Evolutionary conservation across 1,140 invertebrate species (phyloP).

Genomic region (Aphelinus atriplicis): DNA sequence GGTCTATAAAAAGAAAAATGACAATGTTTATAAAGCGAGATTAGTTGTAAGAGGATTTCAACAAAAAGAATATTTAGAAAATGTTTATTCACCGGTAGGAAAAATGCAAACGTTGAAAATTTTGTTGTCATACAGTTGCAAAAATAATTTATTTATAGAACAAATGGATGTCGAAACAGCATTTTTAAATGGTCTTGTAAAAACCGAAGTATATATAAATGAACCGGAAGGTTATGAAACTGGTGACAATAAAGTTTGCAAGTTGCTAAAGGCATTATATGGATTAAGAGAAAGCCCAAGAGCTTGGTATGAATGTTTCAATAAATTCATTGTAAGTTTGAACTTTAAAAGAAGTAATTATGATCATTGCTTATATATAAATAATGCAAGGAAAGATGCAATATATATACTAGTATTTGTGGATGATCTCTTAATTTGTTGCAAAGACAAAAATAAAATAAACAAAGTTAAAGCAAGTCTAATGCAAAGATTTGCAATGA

Average conservation of each 20-base stretch:
- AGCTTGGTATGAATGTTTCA: conserved; percentile 7
- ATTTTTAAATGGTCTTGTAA: too few species aligned
- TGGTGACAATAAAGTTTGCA: background rate
- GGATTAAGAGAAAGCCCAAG: conserved; percentile 2
- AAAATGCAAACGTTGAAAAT: conserved; percentile 43
- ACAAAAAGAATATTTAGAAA: conserved; percentile 44
- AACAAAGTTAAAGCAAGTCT: background rate
- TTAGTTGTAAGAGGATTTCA: conserved; percentile 35
- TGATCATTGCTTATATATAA: conserved; percentile 47
- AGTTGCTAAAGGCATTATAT: too few species aligned
- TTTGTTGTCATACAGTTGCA: conserved; percentile 49
- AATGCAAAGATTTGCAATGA: conserved; percentile 1
- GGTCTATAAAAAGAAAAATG: conserved; percentile 31
- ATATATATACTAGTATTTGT: background rate
- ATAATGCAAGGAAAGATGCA: background rate
- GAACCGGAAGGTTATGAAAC: conserved; percentile 45
- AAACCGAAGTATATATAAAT: conserved; percentile 55
- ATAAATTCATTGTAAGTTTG: conserved; percentile 50
- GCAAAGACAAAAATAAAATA: conserved; percentile 10
- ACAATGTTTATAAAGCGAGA: conserved; percentile 27
- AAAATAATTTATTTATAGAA: conserved; percentile 48
- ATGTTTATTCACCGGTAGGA: conserved; percentile 51
- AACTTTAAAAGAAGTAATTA: conserved; percentile 50
- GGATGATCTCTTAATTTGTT: background rate
- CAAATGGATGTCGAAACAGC: conserved; percentile 55